Base-by-base conservation (phyloP, 1,140 invertebrate genomes). In the Formica exsecta region DNA sequence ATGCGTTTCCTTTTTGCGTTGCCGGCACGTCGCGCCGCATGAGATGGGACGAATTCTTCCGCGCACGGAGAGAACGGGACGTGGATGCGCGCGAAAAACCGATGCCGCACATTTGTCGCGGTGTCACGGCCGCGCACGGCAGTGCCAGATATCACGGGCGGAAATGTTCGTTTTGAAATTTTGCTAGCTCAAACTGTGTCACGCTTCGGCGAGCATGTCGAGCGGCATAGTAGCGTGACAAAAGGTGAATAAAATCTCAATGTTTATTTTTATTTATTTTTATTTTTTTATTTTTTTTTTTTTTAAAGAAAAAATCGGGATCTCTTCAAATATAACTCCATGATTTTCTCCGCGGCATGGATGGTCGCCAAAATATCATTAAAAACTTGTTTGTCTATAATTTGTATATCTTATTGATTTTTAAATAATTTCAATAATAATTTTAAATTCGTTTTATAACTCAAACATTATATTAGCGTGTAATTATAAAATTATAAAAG, bases 21-120 rank as follows among this genome's bases (percentile, higher is more conserved):
- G 79, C 66, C 62, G 86, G 59, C 86, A 75, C 75, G 87, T 89
- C 86, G 66, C 86, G 65, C 73, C 87, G 79, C 61, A 86, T 86
- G 66, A 84, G 57, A 68, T 59, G 44, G 11, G 16, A 22, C 29
- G 8, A 65, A 86, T 86, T 83, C 85, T 83, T 59, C 59, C 51
- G 80, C 68, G 48, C 29, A 65, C 41, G 38, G 65, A 66, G 65
- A 66, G 76, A 36, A 66, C 59, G 22, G 59, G 48, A 19, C 16
- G 48, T 13, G 41, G 36, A 19, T 79, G 36, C 75, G 73, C 81
- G 38, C 62, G 74, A 85, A 70, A 86, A 86, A 86, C 64, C 75
- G 54, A 66, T 85, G 84, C 79, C 54, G 38, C 79, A 22, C 79
- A 74, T 83, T 83, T 74, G 79, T 44, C 61, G 79, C 79, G 41